Base-by-base conservation (phyloP, 2,797 vertebrate species). In the Danio aesculapii region DNA sequence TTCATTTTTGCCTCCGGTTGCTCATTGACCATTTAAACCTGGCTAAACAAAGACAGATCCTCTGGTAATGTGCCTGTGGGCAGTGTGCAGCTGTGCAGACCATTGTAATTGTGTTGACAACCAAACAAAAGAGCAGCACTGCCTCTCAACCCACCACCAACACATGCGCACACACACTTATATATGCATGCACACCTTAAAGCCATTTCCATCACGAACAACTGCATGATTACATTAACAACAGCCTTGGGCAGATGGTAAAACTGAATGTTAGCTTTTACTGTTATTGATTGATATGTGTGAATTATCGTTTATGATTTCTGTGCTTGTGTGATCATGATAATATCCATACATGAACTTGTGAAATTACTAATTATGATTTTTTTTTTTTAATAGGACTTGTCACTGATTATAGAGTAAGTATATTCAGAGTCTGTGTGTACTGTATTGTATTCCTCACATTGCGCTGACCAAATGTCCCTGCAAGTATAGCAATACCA, bases 371-470 rank as follows among this genome's bases (percentile, higher is more conserved):
- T 61, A 17, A 58, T 47, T 41, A 13, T 63, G 55, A 0, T 59
- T 9, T 16, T 17, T 72, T 49, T 75, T 57, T 55, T 30, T 91
- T 91, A 68, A 14, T 87, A 97, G 96, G 94, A 41, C 88, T 95
- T 57, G 91, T 97, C 86, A 97, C 96, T 17, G 96, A 97, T 84
- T 97, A 97, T 62, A 92, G 96, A 91, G 96, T 97, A 91, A 94
- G 96, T 94, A 82, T n/a, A 68, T 2, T 69, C 0, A 59, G n/a
- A n/a, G 6, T 75, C 10, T 16, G 21, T n/a, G 8, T 17, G 6
- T 69, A 9, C 30, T 63, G n/a, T 17, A 11, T 2, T 58, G 12
- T 6, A 58, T 58, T 49, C 30, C 30, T 30, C 30, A 30, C 30
- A 30, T 30, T 30, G 30, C 3, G 30, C 1, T 1, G 30, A 30